Base-by-base conservation (phyloP, 1,140 invertebrate species). In the Sweltsa coloradensis region DNA sequence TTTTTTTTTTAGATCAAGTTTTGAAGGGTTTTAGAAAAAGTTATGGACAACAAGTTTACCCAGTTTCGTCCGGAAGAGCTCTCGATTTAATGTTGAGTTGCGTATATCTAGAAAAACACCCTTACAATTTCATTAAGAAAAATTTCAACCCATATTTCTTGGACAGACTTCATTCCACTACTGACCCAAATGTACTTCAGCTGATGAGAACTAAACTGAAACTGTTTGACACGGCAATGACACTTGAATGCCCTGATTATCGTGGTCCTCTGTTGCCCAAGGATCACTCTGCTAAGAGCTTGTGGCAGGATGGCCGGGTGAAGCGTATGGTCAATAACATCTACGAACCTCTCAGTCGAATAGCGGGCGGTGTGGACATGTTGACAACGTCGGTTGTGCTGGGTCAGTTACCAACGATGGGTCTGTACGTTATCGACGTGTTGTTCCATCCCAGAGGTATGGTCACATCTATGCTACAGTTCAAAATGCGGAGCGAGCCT, bases 61-160 rank as follows among this genome's bases (percentile, higher is more conserved):
- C 70, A 77, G 53, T 72, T 85, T 27, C 64, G 63, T 37, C 57
- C 72, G n/a, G 68, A 72, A 48, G 72, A 80, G 55, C 75, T 4
- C 54, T 79, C 19, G 72, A 79, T 49, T 69, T 83, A 40, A 57
- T 84, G 25, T 60, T 83, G 6, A 70, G 76, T 4, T 81, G 76
- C 57, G 67, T 79, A 31, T 84, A 81, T 62, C 55, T 81, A 13
- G 64, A 75, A 44, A 73, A 74, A 54, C 75, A 75, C 62, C 81
- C 83, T 6, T 34, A 78, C 1, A 75, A 78, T 54, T 76, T 82
- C 57, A 60, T 75, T 0, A 65, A 70, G 7, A 73, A 68, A 53
- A 65, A 85, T 34, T 79, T 83, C 48, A 76, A 71, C 48, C 63
- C 70, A 6, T 69, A 75, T 46, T 81, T 83, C 55, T 58, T 83